phyloP scores from a whole-genome alignment of 2,888 invertebrate species.

The Mythimna loreyi region DNA sequence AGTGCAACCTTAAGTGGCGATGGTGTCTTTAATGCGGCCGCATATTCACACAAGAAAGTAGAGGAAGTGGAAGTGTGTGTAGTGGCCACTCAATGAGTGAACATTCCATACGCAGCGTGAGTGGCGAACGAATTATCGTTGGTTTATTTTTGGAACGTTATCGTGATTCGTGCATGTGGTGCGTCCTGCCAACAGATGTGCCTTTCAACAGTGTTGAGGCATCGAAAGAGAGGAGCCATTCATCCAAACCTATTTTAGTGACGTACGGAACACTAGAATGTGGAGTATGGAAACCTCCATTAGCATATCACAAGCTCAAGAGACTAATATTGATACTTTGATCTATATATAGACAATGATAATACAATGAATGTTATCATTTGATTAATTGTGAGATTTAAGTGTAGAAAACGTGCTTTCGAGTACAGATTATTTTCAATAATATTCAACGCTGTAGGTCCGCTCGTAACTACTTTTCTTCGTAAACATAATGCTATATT shows the following conservation, averaged over 20 bases:
- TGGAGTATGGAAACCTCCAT: conserved; percentile 61
- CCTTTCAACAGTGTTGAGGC: conserved; percentile 71
- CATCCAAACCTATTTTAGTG: conserved; percentile 64
- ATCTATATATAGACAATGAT: conserved; percentile 22
- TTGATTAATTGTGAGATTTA: conserved; percentile 9
- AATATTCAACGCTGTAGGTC: conserved; percentile 49
- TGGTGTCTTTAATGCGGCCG: conserved; percentile 72
- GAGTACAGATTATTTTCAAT: conserved; percentile 13
- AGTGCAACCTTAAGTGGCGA: conserved; percentile 64
- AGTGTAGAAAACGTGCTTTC: conserved; percentile 11
- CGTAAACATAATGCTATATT: conserved; percentile 48
- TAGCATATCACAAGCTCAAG: conserved; percentile 56
- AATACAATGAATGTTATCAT: conserved; percentile 28
- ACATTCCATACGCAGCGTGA: conserved; percentile 78
- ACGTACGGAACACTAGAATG: conserved; percentile 57
- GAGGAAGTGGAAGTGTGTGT: conserved; percentile 80
- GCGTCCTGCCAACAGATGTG: conserved; percentile 78
- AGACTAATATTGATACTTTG: conserved; percentile 48
- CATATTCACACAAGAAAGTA: conserved; percentile 78
- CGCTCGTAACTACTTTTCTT: conserved; percentile 52
- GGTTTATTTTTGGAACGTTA: conserved; percentile 82
- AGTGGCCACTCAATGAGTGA: conserved; percentile 75
- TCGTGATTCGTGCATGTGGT: conserved; percentile 77
- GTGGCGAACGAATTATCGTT: conserved; percentile 81
- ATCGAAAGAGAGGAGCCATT: conserved; percentile 70